Conservation (phyloP, 2,113 vertebrate species). For the Burhinus bistriatus region DNA sequence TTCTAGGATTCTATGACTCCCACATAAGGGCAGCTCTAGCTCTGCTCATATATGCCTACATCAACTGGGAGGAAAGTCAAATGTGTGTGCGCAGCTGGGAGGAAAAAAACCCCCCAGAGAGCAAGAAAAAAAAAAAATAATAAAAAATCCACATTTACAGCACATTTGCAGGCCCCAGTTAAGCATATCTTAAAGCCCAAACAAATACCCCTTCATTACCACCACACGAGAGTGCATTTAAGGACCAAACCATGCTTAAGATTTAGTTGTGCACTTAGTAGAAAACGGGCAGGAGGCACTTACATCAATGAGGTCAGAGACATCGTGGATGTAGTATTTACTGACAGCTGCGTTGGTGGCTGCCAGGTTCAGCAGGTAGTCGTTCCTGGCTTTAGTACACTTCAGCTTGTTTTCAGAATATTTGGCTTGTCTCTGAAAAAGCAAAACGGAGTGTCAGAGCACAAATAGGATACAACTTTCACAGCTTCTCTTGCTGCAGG, state of each 20-base stretch:
- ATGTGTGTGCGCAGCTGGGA: neutral
- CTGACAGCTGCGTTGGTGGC: slow-evolving; percentile 94
- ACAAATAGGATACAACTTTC: neutral
- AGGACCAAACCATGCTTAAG: neutral
- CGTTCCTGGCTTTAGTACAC: slow-evolving; percentile 95
- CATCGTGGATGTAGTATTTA: slow-evolving; percentile 98
- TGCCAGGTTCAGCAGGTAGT: slow-evolving; percentile 94
- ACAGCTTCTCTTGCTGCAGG: neutral
- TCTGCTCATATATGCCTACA: neutral
- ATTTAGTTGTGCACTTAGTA: neutral
- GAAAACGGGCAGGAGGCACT: slow-evolving; percentile 53
- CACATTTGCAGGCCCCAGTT: neutral
- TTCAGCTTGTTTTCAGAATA: slow-evolving; percentile 99
- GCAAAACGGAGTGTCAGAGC: neutral
- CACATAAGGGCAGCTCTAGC: neutral
- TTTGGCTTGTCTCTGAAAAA: slow-evolving; percentile 92
- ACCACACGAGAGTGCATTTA: rapidly evolving
- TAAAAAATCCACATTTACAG: neutral
- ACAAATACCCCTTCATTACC: neutral
- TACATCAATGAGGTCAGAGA: slow-evolving; percentile 96
- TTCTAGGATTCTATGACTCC: neutral
- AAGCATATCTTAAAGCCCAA: neutral
- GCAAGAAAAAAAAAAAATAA: too few species aligned
- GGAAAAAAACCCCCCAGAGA: neutral
- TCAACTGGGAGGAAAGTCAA: neutral